Base-by-base conservation (phyloP, 1,140 invertebrate genomes). In the Ceratosolen fusciceps region DNA sequence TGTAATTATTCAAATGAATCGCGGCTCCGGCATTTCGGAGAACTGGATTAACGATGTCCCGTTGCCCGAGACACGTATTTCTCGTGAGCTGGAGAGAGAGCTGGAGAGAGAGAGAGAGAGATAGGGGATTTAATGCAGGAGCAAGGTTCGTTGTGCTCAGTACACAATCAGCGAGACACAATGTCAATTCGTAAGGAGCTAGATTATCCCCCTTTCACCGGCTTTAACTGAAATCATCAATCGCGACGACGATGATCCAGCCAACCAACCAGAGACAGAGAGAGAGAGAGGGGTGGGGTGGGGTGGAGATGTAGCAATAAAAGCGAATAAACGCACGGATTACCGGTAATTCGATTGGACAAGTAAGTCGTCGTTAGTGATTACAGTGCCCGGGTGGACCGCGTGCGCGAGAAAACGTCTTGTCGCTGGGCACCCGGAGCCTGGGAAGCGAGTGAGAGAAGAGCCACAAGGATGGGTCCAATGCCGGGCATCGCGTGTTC, bases 271-370 rank as follows among this genome's bases (percentile, higher is more conserved):
- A 37, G 52, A 19, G 2, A 65, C 26, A 0, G 12, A 60, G 58
- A 60, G 26, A 0, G 9, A n/a, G 60, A 16, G 49, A 26, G 29
- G 21, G 19, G 60, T n/a, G n/a, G n/a, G n/a, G n/a, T n/a, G n/a
- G n/a, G n/a, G n/a, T n/a, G n/a, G n/a, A n/a, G n/a, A n/a, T n/a
- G n/a, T n/a, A n/a, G n/a, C n/a, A n/a, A n/a, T n/a, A n/a, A n/a
- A n/a, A n/a, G n/a, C n/a, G n/a, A n/a, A n/a, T n/a, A n/a, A n/a
- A n/a, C n/a, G n/a, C 4, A 39, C 47, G 60, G 86, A 88, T 89
- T 87, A 86, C 78, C 79, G 86, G 85, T 88, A 87, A 90, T 88
- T 87, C 87, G 87, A 89, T 88, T 88, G 88, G 88, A 84, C 87
- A 84, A 84, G 85, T 86, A 79, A 84, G 85, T 86, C 79, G 83